phyloP scores from a whole-genome alignment of 2,888 invertebrate species.

The Torymus tubicola region DNA sequence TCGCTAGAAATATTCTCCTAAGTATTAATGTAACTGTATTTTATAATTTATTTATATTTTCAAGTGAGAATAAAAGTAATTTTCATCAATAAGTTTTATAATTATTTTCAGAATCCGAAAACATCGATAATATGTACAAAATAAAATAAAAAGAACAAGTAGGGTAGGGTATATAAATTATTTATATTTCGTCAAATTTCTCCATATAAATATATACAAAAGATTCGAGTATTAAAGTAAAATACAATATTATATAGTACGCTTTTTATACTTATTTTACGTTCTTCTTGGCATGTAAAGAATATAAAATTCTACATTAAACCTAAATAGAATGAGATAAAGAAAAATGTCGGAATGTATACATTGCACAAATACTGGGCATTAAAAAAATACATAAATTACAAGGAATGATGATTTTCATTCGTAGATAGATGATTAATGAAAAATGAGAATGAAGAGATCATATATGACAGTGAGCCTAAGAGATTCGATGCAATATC shows the following conservation, averaged over 20 bases:
- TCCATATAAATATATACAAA: constrained; percentile 76
- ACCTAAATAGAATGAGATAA: constrained; percentile 58
- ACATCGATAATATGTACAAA: not conserved
- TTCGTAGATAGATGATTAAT: constrained; percentile 64
- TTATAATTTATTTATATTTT: constrained; percentile 76
- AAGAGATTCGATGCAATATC: constrained; percentile 50
- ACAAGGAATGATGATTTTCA: constrained; percentile 57
- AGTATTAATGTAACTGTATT: constrained; percentile 71
- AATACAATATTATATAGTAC: constrained; percentile 62
- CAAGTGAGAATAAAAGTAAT: constrained; percentile 70
- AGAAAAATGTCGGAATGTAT: constrained; percentile 71
- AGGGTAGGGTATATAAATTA: constrained; percentile 53
- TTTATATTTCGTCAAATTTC: constrained; percentile 73
- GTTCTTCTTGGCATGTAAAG: constrained; percentile 70
- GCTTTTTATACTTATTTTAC: constrained; percentile 66
- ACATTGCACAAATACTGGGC: constrained; percentile 74
- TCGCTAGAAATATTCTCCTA: constrained; percentile 67
- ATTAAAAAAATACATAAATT: constrained; percentile 68
- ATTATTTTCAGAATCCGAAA: not conserved
- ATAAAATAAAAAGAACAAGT: not conserved
- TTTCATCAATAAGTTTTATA: constrained; percentile 65
- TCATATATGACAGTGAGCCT: constrained; percentile 64
- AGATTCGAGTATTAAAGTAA: constrained; percentile 70
- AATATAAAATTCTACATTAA: constrained; percentile 62
- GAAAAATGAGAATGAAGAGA: constrained; percentile 68